Evolutionary conservation across 64 coral and sea anemone species (phyloP).

Genomic region (Actinia equina): DNA sequence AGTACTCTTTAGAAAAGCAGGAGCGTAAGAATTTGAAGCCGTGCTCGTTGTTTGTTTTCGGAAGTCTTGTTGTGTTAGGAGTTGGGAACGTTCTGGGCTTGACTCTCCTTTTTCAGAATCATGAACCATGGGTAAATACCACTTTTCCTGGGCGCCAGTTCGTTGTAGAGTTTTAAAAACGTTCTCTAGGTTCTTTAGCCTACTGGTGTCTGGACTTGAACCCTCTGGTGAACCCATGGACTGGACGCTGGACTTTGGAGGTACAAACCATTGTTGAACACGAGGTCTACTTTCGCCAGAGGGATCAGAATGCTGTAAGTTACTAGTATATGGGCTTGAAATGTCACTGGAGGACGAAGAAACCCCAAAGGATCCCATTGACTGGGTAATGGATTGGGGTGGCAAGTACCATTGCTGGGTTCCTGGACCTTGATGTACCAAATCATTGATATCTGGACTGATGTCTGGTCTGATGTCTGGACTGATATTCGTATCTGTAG

Average conservation of each 20-base stretch:
- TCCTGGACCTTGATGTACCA: background rate
- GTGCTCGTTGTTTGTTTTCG: background rate
- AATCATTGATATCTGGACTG: background rate
- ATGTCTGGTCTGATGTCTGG: background rate
- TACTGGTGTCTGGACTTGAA: background rate
- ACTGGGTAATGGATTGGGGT: background rate
- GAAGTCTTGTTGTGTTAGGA: background rate
- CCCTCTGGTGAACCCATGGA: background rate
- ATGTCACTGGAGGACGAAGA: background rate
- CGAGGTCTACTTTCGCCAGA: background rate
- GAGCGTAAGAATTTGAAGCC: background rate
- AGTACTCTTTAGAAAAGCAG: background rate
- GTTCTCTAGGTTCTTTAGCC: background rate
- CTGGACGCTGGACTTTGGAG: slow-evolving; percentile 1
- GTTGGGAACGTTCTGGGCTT: slow-evolving; percentile 40
- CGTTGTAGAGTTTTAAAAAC: background rate
- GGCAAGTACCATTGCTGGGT: slow-evolving; percentile 6
- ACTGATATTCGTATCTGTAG: no score
- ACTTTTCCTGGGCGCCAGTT: background rate
- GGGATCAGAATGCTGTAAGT: background rate
- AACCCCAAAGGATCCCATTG: background rate
- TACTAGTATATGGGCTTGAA: background rate
- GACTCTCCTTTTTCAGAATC: background rate
- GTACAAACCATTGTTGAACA: background rate
- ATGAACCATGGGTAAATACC: background rate